Conservation (phyloP, 2,113 vertebrate genomes). For the Atrichornis clamosus region DNA sequence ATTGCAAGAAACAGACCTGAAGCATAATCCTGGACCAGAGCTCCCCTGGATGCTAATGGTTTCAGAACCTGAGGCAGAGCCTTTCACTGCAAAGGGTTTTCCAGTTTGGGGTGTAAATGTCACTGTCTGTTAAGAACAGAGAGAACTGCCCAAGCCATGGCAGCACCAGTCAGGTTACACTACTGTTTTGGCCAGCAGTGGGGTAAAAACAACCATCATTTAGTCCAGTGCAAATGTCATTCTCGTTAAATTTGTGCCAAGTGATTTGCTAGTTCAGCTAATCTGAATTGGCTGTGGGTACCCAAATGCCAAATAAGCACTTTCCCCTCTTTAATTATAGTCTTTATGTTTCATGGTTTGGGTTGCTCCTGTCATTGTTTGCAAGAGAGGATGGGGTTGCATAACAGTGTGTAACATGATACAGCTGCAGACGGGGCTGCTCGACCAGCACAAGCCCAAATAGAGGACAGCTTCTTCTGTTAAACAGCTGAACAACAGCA, state of each 20-base stretch:
- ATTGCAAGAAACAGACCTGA: not conserved
- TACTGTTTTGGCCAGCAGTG: not conserved
- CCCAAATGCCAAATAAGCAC: slow-evolving; percentile 27
- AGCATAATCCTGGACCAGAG: not conserved
- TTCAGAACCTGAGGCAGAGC: not conserved
- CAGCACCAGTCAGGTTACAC: not conserved
- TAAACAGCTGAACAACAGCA: slow-evolving; percentile 46
- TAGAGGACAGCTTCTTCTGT: slow-evolving; percentile 38
- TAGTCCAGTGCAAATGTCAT: not conserved
- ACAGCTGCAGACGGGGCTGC: not conserved
- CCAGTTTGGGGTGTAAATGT: not conserved
- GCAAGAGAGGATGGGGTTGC: slow-evolving; percentile 1
- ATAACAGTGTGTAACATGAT: not conserved
- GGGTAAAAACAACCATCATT: not conserved
- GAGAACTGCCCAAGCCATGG: not conserved
- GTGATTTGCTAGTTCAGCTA: slow-evolving; percentile 53
- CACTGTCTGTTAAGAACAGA: not conserved
- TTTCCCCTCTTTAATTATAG: slow-evolving; percentile 23
- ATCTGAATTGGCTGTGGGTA: slow-evolving; percentile 8
- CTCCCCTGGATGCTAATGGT: not conserved
- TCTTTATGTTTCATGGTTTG: slow-evolving; percentile 29
- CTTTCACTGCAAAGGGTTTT: not conserved
- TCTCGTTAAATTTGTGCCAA: slow-evolving; percentile 21
- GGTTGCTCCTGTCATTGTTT: slow-evolving; percentile 34
- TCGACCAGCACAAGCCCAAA: not conserved